phyloP scores from a whole-genome alignment of 2,113 vertebrate genomes.

The Setophaga coronata region DNA sequence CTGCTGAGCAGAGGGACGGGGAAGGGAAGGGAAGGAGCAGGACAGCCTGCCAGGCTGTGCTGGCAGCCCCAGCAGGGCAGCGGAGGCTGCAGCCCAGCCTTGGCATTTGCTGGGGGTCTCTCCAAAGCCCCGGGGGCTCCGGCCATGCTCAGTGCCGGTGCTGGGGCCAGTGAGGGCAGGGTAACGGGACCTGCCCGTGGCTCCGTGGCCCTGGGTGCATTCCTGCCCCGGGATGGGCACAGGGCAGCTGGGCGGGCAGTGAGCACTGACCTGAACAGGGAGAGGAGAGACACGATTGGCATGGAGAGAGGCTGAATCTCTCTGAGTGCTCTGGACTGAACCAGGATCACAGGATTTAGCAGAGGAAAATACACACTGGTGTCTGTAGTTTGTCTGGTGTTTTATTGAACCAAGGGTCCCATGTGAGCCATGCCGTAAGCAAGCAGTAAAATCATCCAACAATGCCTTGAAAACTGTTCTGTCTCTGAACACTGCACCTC shows the following conservation, averaged over 20 bases:
- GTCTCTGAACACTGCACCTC: background rate
- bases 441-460: conserved; percentile 45
- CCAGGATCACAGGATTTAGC: background rate
- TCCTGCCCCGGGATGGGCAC: background rate
- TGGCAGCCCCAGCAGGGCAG: background rate
- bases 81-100: background rate
- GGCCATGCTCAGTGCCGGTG: accelerated
- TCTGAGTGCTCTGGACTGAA: background rate
- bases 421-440: background rate
- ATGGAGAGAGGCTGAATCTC: background rate
- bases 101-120: background rate
- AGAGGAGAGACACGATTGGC: background rate
- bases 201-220: accelerated
- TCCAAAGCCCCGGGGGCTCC: background rate
- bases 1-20: background rate
- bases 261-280: background rate
- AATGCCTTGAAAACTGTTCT: conserved; percentile 20
- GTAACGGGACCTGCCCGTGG: background rate
- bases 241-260: accelerated
- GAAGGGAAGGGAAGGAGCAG: background rate
- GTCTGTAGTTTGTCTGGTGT: conserved; percentile 1
- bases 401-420: conserved; percentile 45
- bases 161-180: accelerated
- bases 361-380: background rate
- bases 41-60: background rate